Percentiles rank a stretch among this genome's conserved stretches.
Conservation (phyloP, 1,140 invertebrate genomes). For the Drosophila baimaii region DNA sequence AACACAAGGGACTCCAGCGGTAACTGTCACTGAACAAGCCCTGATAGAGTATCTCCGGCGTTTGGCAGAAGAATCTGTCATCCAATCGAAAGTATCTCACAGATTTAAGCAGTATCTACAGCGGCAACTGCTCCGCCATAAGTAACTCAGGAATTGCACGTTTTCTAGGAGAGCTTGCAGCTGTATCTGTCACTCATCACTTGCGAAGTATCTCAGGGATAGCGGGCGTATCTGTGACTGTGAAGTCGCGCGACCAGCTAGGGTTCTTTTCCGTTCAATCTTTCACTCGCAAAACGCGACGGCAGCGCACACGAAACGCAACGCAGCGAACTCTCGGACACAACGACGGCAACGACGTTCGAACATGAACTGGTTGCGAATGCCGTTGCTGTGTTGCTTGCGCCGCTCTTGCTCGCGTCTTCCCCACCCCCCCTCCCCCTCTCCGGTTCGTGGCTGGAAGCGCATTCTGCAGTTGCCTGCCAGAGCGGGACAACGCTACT, state of each 20-base stretch:
- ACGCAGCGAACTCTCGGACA: conserved; percentile 36
- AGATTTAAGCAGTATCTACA: background rate
- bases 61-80: background rate
- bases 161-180: background rate
- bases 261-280: conserved; percentile 11
- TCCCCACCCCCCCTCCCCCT: no score
- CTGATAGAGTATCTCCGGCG: background rate
- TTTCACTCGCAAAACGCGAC: conserved; percentile 46
- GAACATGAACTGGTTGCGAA: conserved; percentile 80
- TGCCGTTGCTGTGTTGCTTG: conserved; percentile 61
- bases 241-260: conserved; percentile 3
- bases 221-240: conserved; percentile 1
- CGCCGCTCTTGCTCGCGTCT: no score
- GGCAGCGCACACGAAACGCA: conserved; percentile 39
- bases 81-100: background rate
- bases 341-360: conserved; percentile 62
- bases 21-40: background rate
- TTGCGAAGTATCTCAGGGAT: background rate
- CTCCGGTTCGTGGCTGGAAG: conserved; percentile 18
- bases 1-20: background rate
- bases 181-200: conserved; percentile 27
- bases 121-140: background rate
- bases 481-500: conserved; percentile 57
- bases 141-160: conserved; percentile 15
- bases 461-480: conserved; percentile 68